Base-by-base conservation (phyloP, 2,113 vertebrate genomes). In the Rhadina sibilatrix region DNA sequence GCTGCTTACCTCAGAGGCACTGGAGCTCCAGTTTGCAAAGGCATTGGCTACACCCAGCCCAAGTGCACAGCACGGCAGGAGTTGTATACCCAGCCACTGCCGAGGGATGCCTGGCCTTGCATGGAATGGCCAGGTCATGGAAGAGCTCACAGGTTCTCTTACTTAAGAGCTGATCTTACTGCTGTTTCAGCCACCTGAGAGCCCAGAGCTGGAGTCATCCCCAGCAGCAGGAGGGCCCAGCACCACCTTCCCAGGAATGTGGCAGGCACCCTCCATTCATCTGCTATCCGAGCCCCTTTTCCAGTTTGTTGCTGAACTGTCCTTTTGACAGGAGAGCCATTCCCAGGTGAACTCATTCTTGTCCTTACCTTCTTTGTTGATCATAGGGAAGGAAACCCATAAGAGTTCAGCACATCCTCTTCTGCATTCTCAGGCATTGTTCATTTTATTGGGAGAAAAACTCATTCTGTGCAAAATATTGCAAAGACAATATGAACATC, bases 41-140 rank as follows among this genome's bases (percentile, higher is more conserved):
- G 27, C 40, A 40, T 37, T 3, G 8, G 23, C 56, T 63, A 42
- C 9, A 23, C 8, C 54, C 1, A 83, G 40, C 49, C 44, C 28
- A 47, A 63, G 18, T 0, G 0, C 4, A 4, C 1, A 1, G 17
- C 1, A 3, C 20, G 35, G 64, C 2, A 1, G 49, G 16, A n/a
- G 16, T 4, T 42, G 11, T 8, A 49, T 7, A 30, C 21, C 53
- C 37, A 57, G 33, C 6, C 4, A 0, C 40, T 0, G 0, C 11
- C 0, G 0, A 70, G 33, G 40, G 49, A 74, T 70, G 16, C 11
- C 1, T 3, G 35, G 15, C 11, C 15, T 49, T 4, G 0, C 1
- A 1, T 12, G 11, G 33, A 28, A n/a, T 27, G 31, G 15, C 31
- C 47, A 47, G 71, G 9, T n/a, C 9, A 3, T 16, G 1, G 53